Base-by-base conservation (phyloP, 1,140 invertebrate species). In the Melitaea cinxia region DNA sequence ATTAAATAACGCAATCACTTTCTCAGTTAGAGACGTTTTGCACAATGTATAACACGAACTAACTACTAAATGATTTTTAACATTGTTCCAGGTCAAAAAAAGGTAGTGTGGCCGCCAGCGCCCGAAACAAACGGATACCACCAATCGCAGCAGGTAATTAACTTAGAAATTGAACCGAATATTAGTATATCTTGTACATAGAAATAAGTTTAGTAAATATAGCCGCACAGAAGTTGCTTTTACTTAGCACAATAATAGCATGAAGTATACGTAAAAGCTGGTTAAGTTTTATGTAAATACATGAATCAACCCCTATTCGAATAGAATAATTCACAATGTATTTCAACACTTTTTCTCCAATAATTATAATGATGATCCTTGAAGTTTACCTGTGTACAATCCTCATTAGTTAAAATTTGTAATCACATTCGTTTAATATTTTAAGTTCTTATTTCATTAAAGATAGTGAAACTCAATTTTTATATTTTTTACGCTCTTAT, bases 101-200 rank as follows among this genome's bases (percentile, higher is more conserved):
- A 95, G 90, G 95, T 96, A 74, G 94, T 95, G 82, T 96, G 95
- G 95, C 95, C 95, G 60, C 95, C 95, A 78, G 93, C 94, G 78
- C 93, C 93, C 49, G 95, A 96, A 87, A 93, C 93, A 91, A 95
- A 89, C 92, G 92, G 85, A 69, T 92, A 91, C 63, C 92, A 92
- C 60, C 86, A 91, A 68, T 84, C 85, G 28, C 92, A 91, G 72
- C 85, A 89, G 85, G 88, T 89, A 80, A 15, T 39, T 57, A 28
- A 26, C 23, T 19, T n/a, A n/a, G n/a, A n/a, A 33, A 55, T 26
- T 26, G 39, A 15, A 19, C 12, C 2, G n/a, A 37, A 5, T 37
- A 4, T 1, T 23, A 37, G 33, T 61, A 52, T 10, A 12, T 12
- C 10, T 52, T 66, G 37, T 73, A 69, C 14, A 63, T 56, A 60